Evolutionary conservation across 2,888 invertebrate genomes (phyloP), one percentile per base, ranked within the genome.

Genomic region (Drosophila seclusa): DNA sequence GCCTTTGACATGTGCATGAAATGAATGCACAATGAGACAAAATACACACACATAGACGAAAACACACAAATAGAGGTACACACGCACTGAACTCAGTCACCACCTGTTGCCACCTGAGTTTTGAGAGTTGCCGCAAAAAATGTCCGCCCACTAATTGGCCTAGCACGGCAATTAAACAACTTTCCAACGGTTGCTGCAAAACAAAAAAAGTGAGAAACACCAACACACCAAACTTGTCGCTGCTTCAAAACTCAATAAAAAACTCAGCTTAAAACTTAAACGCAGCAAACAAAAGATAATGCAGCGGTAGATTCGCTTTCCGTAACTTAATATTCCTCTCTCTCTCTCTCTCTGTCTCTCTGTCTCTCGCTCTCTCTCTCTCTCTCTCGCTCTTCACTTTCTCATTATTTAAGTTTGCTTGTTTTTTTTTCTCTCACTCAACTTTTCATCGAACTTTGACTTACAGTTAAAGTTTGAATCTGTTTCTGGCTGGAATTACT

Each of bases 391-490:
- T 13, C 16, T 29, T n/a, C 31, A 5, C 40, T n/a, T 24, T 57
- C 45, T 64, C 57, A 57, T 50, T 48, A 67, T 66, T 67, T 54
- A 40, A 73, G 69, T 70, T 80, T 70, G 54, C 68, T 69, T 71
- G 16, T 1, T 24, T 24, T 72, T 72, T 63, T 78, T 77, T 77
- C 76, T 77, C 80, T 84, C 80, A 73, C 72, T 60, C 73, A 84
- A 85, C 89, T 87, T 89, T 82, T 76, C 75, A 76, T 76, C 86
- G 77, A 84, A 84, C 86, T 84, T 87, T 88, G 86, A 82, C 85
- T 78, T 69, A 69, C 70, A 77, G 72, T 66, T 49, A 69, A 78
- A 80, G 74, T 78, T 76, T 49, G 52, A n/a, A 63, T 66, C 74
- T 61, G 67, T 61, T 68, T 62, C 59, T 40, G 40, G 29, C 18